phyloP scores from a whole-genome alignment of 1,140 invertebrate genomes.

The Akabosia matsudoensis region DNA sequence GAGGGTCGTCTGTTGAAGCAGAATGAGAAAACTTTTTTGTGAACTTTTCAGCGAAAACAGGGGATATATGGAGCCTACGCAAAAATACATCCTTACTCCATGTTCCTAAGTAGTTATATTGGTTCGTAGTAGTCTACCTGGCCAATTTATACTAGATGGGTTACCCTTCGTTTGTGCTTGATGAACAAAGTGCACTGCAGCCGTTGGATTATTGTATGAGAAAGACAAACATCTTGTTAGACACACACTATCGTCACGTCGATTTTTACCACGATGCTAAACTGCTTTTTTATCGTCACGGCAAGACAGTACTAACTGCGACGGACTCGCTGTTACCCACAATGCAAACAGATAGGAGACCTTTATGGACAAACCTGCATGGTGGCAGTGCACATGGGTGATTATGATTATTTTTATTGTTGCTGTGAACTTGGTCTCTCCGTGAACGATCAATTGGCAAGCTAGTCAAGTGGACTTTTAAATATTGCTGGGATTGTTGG shows the following conservation, averaged over 20 bases:
- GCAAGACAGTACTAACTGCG: too few relatives aligned
- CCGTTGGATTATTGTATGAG: too few relatives aligned
- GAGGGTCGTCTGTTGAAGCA: background rate
- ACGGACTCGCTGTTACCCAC: too few relatives aligned
- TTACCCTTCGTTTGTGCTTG: background rate
- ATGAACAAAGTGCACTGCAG: background rate
- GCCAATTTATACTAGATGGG: background rate
- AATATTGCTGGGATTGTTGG: background rate
- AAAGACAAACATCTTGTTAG: too few relatives aligned
- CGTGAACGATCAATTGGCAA: background rate
- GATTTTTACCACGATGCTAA: too few relatives aligned
- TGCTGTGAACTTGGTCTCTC: conserved; percentile 14
- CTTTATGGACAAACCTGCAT: background rate
- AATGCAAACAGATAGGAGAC: too few relatives aligned
- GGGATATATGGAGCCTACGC: conserved; percentile 8
- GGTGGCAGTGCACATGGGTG: conserved; percentile 4
- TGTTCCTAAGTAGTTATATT: background rate
- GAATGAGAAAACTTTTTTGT: background rate
- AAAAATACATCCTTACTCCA: background rate
- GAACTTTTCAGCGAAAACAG: background rate
- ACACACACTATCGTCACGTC: too few relatives aligned
- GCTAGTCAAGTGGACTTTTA: conserved; percentile 12
- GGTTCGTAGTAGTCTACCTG: too few relatives aligned
- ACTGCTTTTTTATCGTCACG: too few relatives aligned
- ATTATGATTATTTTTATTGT: conserved; percentile 6